A percentile compares a stretch with the other conserved stretches of the same genome.
These are phyloP conservation scores for Marisa cornuarietis DNA, from an alignment of 1,140 invertebrate species.

Conservation along the genomic window DNA sequence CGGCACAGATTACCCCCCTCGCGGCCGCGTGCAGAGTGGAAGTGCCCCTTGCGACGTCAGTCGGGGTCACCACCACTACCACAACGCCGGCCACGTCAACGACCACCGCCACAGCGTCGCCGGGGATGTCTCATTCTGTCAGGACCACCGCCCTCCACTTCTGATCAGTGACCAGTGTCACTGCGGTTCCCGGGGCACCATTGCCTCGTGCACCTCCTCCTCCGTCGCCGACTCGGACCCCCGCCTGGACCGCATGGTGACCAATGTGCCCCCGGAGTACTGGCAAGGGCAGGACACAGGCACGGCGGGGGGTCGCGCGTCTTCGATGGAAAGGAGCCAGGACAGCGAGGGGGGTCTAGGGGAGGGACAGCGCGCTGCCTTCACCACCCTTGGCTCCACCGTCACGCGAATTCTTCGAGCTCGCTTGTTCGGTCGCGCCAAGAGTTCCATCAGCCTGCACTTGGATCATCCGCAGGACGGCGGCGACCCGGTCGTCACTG, in stretches of 20 bases:
- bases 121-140: neutral
- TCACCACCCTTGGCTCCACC: conserved; percentile 23
- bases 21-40: neutral
- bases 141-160: neutral
- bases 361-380: neutral
- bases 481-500: neutral
- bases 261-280: conserved; percentile 4
- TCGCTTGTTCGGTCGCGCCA: conserved; percentile 29
- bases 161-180: neutral
- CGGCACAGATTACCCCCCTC: neutral
- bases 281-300: conserved; percentile 10
- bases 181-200: neutral
- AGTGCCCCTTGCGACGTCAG: neutral
- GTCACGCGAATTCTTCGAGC: conserved; percentile 30
- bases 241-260: neutral
- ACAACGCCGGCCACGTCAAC: neutral
- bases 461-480: conserved; percentile 1
- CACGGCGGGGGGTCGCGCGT: neutral
- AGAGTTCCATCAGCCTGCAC: conserved; percentile 32
- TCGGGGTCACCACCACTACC: conserved; percentile 6
- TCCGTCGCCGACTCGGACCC: neutral
- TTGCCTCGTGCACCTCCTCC: neutral
- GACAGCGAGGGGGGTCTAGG: neutral
- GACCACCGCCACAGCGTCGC: conserved; percentile 16
- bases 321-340: neutral